Evolutionary conservation across 2,888 invertebrate species (phyloP), one percentile per base, ranked within the genome.

Genomic region (Troides aeacus): DNA sequence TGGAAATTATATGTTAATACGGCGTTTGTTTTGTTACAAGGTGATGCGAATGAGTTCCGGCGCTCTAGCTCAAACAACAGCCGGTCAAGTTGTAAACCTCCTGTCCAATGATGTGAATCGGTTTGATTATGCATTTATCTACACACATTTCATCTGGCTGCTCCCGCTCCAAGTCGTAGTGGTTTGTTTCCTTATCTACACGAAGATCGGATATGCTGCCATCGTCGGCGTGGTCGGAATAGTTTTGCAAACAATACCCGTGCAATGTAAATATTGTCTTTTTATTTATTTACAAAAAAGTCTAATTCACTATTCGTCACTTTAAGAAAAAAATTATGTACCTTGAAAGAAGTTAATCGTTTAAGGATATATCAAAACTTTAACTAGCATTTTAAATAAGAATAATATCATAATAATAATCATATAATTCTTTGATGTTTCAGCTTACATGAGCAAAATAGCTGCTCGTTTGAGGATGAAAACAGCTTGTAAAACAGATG

Each of bases 71-170:
- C 95, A 97, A 84, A 98, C 98, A 0, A 93, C 98, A 0, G 96
- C 96, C 0, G 99, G 99, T 0, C 97, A 98, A 86, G 95, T 99
- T 67, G 96, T 99, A 18, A 99, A 99, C 89, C 92, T 99, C 7
- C 93, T 99, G 67, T 98, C 98, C 7, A 99, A 99, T 81, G 99
- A 99, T 85, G 97, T 99, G 15, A 96, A 96, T 84, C 95, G 98
- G 58, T 97, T 99, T 81, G 99, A 99, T 85, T 94, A 96, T 85
- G 95, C 96, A 5, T 95, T 96, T 71, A 94, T 97, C 69, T 97
- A 95, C 83, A 92, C 97, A 12, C 97, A 98, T 84, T 97, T 96
- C 88, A 94, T 98, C 82, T 97, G 98, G 97, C 94, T 97, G 50
- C 95, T 97, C 73, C 98, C 98, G 0, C 80, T 97, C 12, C 95